Conservation (phyloP, 2,888 invertebrate genomes). For the Callyntrura sp. region DNA sequence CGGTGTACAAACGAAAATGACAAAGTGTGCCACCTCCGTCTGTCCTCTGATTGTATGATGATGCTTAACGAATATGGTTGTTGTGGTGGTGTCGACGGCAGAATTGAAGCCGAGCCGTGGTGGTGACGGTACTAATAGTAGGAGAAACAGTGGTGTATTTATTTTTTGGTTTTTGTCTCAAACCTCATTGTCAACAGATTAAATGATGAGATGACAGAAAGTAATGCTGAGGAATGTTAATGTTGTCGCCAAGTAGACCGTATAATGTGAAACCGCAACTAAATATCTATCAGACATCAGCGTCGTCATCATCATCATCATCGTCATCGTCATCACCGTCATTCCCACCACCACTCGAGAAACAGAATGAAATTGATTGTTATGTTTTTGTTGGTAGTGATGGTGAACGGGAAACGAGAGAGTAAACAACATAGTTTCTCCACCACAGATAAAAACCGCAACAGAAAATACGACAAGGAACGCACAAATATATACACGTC, state of each 20-base stretch:
- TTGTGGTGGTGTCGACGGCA: no score
- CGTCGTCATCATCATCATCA: conserved; percentile 33
- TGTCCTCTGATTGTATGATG: no score
- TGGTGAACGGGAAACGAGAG: conserved; percentile 23
- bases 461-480: background rate
- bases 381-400: conserved; percentile 27
- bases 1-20: no score
- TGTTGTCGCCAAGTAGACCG: conserved; percentile 63
- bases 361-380: conserved; percentile 55
- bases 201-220: conserved; percentile 76
- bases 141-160: background rate
- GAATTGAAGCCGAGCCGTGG: no score
- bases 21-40: no score
- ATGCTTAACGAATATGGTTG: no score
- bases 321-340: no score
- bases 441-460: background rate
- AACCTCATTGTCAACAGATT: conserved; percentile 69
- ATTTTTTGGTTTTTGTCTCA: conserved; percentile 46
- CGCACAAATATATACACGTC: background rate
- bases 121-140: no score
- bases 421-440: background rate
- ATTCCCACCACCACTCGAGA: no score
- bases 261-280: conserved; percentile 35
- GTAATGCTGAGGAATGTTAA: conserved; percentile 73
- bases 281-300: conserved; percentile 35